Evolutionary conservation across 2,888 invertebrate species (phyloP), one percentile per base, ranked within the genome.

Genomic region (Neoascia interrupta): DNA sequence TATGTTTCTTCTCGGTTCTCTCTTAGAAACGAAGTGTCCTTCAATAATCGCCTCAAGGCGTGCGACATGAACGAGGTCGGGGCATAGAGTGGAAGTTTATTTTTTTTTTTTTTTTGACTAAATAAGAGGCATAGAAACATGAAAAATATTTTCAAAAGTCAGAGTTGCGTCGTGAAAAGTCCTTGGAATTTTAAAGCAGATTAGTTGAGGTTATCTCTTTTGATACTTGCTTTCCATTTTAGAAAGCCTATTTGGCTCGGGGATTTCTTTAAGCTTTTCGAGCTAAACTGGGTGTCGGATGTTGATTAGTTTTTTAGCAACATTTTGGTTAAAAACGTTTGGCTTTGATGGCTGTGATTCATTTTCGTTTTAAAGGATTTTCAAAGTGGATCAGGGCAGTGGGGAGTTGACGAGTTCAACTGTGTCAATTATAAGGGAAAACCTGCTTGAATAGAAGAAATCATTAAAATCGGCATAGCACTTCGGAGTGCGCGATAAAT

Each of bases 21-120:
- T n/a, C n/a, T n/a, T n/a, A n/a, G n/a, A n/a, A n/a, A n/a, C 16
- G 34, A 21, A 54, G 43, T 45, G 69, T 69, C 51, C 69, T 69
- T 60, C 51, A 43, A 51, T 69, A 69, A 69, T 43, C 60, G 58
- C 51, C 58, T 34, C 15, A 23, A 41, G 58, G 41, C 36, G 18
- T 58, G 58, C 43, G 41, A 49, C 58, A 58, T 19, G 23, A 58
- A 56, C 47, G 37, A 11, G 13, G 15, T 16, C 18, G n/a, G n/a
- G n/a, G n/a, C n/a, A 36, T 16, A 5, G 16, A 21, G 34, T 45
- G 34, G 11, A 11, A 11, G n/a, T n/a, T n/a, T n/a, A n/a, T n/a
- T n/a, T n/a, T n/a, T n/a, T n/a, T n/a, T n/a, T n/a, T n/a, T n/a
- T n/a, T n/a, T n/a, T n/a, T n/a, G n/a, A n/a, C n/a, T n/a, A n/a